Base-by-base conservation (phyloP, 2,113 vertebrate genomes). In the Nycticebus coucang region DNA sequence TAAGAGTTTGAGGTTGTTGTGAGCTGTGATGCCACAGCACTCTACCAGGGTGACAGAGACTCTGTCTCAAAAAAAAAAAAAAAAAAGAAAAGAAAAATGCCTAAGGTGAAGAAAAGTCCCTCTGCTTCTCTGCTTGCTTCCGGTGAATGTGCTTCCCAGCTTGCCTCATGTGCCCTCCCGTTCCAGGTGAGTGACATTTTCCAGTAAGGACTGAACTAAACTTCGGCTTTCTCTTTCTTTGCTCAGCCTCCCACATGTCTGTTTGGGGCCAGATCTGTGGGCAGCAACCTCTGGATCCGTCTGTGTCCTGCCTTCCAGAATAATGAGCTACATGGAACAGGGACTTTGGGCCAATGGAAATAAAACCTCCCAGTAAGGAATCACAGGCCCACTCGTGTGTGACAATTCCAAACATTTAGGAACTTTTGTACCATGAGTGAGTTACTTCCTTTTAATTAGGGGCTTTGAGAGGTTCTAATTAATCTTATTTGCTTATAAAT, bases 361-460 rank as follows among this genome's bases (percentile, higher is more conserved):
- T 10, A 50, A 85, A 87, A 57, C 9, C 45, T 87, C 80, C 26
- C 60, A 22, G 17, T 33, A 59, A 87, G 24, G 21, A 94, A 62
- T 68, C 41, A 71, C 0, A 1, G 93, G 80, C 84, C 79, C 96
- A 97, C 79, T 71, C 45, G 30, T 0, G 22, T 35, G 28, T 66
- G 87, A 72, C 35, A 79, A 72, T 84, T 89, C 91, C 71, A 24
- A 50, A 80, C 57, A 96, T 15, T 87, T 64, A 84, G 41, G 86
- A 64, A 93, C 75, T 87, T 92, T 80, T 94, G 81, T 93, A 80
- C 87, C 64, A 71, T 35, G 69, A 91, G 85, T 57, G 30, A 68
- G 19, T 86, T 89, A 72, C 66, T 92, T 82, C 45, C 53, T 85
- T 92, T 93, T 6, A 7, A 91, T 95, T 95, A 90, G 93, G 97